A percentile compares a stretch with the other conserved stretches of the same genome.
phyloP scores from a whole-genome alignment of 1,140 invertebrate species.

The Trachymyrmex cornetzi region DNA sequence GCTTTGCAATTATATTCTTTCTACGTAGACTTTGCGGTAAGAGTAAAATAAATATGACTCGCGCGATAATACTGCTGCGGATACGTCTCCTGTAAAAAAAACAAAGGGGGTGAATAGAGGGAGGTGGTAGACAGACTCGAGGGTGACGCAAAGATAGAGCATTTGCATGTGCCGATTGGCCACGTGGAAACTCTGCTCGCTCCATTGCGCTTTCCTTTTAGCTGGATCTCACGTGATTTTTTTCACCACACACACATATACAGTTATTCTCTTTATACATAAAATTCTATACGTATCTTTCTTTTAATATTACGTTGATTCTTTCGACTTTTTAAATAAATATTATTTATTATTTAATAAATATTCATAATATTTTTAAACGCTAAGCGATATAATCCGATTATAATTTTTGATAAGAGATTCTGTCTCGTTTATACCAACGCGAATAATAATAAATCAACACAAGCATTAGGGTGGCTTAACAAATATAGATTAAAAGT shows the following conservation, averaged over 20 bases:
- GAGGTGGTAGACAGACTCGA: conserved; percentile 51
- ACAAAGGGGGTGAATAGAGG: conserved; percentile 53
- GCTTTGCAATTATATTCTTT: conserved; percentile 12
- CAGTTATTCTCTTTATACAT: not conserved
- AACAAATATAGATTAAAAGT: conserved; percentile 86
- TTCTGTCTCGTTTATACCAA: not conserved
- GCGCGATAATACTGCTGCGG: conserved; percentile 23
- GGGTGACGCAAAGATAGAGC: conserved; percentile 76
- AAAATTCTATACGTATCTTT: not conserved
- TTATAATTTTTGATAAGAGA: not conserved
- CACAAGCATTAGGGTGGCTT: conserved; percentile 81
- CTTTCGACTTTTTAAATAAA: not conserved
- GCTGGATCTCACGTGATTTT: conserved; percentile 42
- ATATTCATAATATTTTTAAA: not conserved
- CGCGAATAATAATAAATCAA: conserved; percentile 82
- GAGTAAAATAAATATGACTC: conserved; percentile 43
- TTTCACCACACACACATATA: not conserved
- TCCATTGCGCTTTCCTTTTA: conserved; percentile 79
- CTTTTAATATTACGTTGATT: not conserved
- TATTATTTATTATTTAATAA: not conserved
- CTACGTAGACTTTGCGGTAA: not conserved
- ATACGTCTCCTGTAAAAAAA: conserved; percentile 46
- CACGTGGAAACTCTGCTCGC: conserved; percentile 79
- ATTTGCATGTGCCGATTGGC: conserved; percentile 86
- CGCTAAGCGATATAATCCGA: not conserved